phyloP scores from a whole-genome alignment of 2,797 vertebrate species.

The Alfaro cultratus region DNA sequence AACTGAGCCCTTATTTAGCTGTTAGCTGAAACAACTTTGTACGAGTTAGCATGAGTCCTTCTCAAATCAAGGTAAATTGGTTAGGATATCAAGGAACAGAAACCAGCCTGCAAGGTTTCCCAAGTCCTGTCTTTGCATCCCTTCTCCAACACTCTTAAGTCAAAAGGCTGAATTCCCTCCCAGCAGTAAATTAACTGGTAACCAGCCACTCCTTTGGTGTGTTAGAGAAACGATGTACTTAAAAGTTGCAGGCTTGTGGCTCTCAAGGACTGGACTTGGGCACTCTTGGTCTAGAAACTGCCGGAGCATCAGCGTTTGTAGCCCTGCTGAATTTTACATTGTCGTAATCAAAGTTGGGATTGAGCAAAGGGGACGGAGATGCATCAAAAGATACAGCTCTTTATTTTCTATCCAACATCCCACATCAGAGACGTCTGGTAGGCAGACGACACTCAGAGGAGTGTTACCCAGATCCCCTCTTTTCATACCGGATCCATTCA shows the following conservation, averaged over 20 bases:
- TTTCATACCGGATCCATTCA: neutral
- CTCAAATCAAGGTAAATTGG: neutral
- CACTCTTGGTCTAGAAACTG: neutral
- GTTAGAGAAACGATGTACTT: no score
- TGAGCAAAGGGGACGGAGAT: neutral
- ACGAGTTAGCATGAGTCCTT: neutral
- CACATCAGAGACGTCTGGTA: neutral
- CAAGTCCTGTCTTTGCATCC: no score
- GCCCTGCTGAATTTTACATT: neutral
- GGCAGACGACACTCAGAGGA: neutral
- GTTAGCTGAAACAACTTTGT: neutral
- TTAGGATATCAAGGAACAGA: neutral
- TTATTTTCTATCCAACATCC: neutral
- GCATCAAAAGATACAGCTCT: neutral
- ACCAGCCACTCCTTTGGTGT: no score
- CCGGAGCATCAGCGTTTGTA: neutral
- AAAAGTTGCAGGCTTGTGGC: no score
- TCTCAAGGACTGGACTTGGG: no score
- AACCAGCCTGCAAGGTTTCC: no score
- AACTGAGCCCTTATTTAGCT: neutral
- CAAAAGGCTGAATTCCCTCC: no score
- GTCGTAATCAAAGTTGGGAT: neutral
- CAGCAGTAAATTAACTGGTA: no score
- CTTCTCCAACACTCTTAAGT: no score
- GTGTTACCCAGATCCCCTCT: neutral